Base-by-base conservation (phyloP, 2,113 vertebrate genomes). In the Clarias gariepinus region DNA sequence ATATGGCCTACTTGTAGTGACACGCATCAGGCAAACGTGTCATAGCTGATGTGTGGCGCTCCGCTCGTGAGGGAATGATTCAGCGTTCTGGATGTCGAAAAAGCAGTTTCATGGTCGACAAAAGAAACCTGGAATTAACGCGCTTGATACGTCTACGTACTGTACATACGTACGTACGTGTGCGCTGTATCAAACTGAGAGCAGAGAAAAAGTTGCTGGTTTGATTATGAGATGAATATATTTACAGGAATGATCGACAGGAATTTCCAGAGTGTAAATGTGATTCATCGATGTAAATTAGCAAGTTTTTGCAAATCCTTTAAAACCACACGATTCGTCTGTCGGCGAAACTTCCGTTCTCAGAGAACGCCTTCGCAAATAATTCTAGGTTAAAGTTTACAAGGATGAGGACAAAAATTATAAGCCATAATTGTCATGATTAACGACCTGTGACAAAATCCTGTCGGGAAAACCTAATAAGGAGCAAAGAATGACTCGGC, bases 31-130 rank as follows among this genome's bases (percentile, higher is more conserved):
- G 68, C 64, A 16, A 33, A 89, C 83, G 74, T 83, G 88, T 82
- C 86, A 83, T 85, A 89, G 86, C 88, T 87, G 80, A 87, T 79
- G 86, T 79, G 83, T 87, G 83, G 73, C n/a, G 36, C 61, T 71
- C 53, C 18, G 81, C 81, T 25, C 58, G 21, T 66, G 55, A 47
- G 41, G 19, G 41, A 89, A 87, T 85, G 88, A 87, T 78, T 89
- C 86, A 89, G 83, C 83, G 25, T 80, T 57, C 76, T 53, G 58
- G 80, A 84, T 30, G 53, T 82, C 28, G 82, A 85, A 83, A 58
- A 83, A 85, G 87, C 55, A 1, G 79, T 66, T 57, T 86, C 66
- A 73, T 28, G 55, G 28, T 41, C 61, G 61, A 64, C n/a, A 58
- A 74, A 52, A 36, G 57, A 69, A 83, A 66, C 77, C 12, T n/a